Evolutionary conservation across 2,113 vertebrate species (phyloP).

Genomic region (Gambusia affinis): DNA sequence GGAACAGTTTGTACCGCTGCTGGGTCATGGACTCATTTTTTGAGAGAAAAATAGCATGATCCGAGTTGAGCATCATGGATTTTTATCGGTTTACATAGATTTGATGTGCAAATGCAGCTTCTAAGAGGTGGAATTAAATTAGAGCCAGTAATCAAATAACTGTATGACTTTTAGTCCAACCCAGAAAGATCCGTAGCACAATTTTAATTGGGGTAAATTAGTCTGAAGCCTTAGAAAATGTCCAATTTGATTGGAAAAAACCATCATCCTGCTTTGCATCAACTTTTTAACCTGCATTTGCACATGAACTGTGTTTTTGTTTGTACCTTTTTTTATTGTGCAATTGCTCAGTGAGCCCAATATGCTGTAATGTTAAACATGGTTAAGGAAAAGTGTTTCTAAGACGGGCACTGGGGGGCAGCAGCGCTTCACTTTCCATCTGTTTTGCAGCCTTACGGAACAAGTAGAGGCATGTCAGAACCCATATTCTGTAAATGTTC

Average conservation of each 20-base stretch:
- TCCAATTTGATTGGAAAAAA: background rate
- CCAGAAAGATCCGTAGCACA: background rate
- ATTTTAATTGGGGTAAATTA: background rate
- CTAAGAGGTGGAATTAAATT: slow-evolving; percentile 4
- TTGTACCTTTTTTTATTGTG: background rate
- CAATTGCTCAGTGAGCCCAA: background rate
- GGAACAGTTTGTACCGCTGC: background rate
- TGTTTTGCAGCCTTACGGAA: background rate
- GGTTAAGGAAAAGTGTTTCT: background rate
- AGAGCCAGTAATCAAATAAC: slow-evolving; percentile 7
- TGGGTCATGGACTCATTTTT: slow-evolving; percentile 8
- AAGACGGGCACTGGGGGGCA: slow-evolving; percentile 67
- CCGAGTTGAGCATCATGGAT: background rate
- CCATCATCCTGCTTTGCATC: background rate
- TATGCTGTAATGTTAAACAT: background rate
- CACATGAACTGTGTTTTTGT: background rate
- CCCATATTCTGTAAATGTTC: background rate
- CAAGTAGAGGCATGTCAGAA: background rate
- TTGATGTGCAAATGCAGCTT: slow-evolving; percentile 31
- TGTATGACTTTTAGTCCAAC: background rate
- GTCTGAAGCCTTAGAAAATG: background rate
- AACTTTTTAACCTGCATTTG: slow-evolving; percentile 16
- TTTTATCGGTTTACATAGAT: background rate
- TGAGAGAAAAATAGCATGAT: background rate
- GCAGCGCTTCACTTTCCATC: slow-evolving; percentile 25